These are phyloP conservation scores for Struthidea cinerea DNA, from an alignment of 2,113 vertebrate species.

Conservation along the genomic window DNA sequence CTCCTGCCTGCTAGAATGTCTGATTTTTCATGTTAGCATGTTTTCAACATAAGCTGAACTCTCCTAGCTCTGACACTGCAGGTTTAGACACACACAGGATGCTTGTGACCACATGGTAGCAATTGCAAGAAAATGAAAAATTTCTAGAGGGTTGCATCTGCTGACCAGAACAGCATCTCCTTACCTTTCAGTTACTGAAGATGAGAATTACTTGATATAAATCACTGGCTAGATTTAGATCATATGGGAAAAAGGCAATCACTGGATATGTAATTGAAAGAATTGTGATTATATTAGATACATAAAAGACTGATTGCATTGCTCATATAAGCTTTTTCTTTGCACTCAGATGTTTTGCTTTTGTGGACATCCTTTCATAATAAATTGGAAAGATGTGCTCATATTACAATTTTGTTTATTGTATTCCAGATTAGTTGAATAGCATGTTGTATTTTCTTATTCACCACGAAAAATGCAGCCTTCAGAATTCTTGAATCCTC, in stretches of 20 bases:
- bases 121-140: not conserved
- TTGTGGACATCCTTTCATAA: not conserved
- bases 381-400: not conserved
- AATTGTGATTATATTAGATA: not conserved
- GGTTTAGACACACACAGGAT: rapidly evolving
- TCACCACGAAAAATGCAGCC: not conserved
- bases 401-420: not conserved
- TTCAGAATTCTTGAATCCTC: not conserved
- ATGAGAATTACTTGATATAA: not conserved
- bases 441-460: not conserved
- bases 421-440: not conserved
- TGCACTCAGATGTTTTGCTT: not conserved
- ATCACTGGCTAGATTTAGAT: not conserved
- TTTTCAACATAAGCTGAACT: not conserved
- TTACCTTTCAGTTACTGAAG: not conserved
- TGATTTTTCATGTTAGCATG: not conserved
- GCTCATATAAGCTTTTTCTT: not conserved
- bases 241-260: not conserved
- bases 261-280: not conserved
- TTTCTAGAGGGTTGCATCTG: not conserved
- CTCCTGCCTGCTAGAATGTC: not conserved
- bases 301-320: not conserved
- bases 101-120: not conserved
- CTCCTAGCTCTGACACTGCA: not conserved
- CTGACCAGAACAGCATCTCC: not conserved